Evolutionary conservation across 2,113 vertebrate species (phyloP).

Genomic region (Oryzias curvinotus): DNA sequence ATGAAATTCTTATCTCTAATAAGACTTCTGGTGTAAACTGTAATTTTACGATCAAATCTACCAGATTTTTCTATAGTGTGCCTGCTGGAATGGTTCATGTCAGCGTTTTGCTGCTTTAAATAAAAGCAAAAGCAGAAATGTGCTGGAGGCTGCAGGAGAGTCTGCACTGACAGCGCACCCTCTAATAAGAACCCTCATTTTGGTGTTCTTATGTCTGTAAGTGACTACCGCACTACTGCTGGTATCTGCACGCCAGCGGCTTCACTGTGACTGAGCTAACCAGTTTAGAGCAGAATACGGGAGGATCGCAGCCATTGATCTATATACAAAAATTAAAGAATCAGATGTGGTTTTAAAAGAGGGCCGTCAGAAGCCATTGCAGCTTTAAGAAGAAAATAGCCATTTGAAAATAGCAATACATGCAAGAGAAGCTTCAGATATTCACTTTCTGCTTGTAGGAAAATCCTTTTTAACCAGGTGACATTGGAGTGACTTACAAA

Average conservation of each 20-base stretch:
- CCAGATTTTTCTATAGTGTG: no score
- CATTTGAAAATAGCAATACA: no score
- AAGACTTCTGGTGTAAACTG: neutral
- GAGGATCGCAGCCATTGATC: no score
- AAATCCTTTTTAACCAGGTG: neutral
- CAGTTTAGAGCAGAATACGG: no score
- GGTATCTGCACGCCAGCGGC: neutral
- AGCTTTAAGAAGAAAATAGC: no score
- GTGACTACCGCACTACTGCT: neutral
- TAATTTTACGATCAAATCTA: no score
- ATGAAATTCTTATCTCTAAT: neutral
- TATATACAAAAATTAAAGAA: no score
- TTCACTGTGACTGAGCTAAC: no score
- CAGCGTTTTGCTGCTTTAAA: neutral
- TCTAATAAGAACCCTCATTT: neutral
- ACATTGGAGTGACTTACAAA: neutral
- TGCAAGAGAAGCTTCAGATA: no score
- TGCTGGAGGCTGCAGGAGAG: neutral
- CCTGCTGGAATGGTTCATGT: neutral
- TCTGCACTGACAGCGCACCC: neutral
- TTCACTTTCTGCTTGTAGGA: no score
- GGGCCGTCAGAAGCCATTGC: no score
- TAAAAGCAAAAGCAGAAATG: neutral
- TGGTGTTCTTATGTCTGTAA: neutral
- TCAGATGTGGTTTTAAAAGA: no score